Percentiles rank a stretch among this genome's conserved stretches.
Evolutionary conservation across 2,113 vertebrate genomes (phyloP).

Genomic region (Hypanus sabinus): DNA sequence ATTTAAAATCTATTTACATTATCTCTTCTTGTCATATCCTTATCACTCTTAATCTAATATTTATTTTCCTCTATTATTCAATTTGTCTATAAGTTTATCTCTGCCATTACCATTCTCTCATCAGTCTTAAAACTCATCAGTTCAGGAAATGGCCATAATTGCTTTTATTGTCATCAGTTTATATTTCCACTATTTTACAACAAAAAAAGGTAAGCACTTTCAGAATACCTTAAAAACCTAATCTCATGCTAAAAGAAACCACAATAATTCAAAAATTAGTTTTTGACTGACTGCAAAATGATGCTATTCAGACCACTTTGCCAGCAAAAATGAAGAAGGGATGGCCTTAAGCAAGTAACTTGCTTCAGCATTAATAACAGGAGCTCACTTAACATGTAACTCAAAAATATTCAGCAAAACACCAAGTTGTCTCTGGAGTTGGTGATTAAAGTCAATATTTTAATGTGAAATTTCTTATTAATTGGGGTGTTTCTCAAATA

Average conservation of each 20-base stretch:
- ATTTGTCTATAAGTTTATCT: too few relatives aligned
- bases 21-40: too few relatives aligned
- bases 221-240: not conserved
- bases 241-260: not conserved
- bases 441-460: not conserved
- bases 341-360: too few relatives aligned
- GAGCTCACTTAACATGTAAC: not conserved
- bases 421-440: not conserved
- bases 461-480: not conserved
- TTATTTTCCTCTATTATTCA: too few relatives aligned
- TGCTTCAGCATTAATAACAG: not conserved
- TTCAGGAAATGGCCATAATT: too few relatives aligned
- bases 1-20: too few relatives aligned
- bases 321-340: not conserved
- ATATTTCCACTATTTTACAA: too few relatives aligned
- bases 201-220: too few relatives aligned
- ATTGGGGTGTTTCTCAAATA: not conserved
- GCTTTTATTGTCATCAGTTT: too few relatives aligned
- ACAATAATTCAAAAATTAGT: not conserved
- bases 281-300: not conserved
- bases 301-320: not conserved
- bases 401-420: not conserved
- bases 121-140: too few relatives aligned
- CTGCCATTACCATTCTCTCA: too few relatives aligned
- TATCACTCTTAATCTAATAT: too few relatives aligned